Percentiles rank a stretch among this genome's conserved stretches.
Evolutionary conservation across 2,797 vertebrate genomes (phyloP).

Genomic region (Clarias fuscus): DNA sequence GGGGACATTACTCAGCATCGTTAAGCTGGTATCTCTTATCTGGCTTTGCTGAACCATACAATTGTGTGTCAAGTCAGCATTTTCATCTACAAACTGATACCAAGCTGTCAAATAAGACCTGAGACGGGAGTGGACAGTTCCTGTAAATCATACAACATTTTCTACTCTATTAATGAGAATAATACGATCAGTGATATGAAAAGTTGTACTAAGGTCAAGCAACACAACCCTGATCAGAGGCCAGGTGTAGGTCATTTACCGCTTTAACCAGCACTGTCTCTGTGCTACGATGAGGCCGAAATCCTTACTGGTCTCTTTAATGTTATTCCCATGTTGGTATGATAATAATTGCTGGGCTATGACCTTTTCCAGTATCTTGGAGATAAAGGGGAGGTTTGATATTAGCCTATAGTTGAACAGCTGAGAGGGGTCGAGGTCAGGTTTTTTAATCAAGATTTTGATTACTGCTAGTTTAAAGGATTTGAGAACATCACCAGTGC

Average conservation of each 20-base stretch:
- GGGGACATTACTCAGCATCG: neutral
- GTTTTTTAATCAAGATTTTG: neutral
- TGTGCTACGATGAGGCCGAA: neutral
- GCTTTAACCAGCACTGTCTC: neutral
- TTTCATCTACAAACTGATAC: neutral
- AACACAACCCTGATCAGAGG: neutral
- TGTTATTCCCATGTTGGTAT: neutral
- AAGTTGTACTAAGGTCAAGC: too few relatives aligned
- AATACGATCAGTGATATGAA: neutral
- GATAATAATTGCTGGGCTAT: neutral
- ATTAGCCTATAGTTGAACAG: neutral
- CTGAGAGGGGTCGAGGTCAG: neutral
- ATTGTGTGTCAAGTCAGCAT: neutral
- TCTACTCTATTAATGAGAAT: neutral
- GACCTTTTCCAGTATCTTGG: neutral
- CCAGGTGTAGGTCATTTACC: neutral
- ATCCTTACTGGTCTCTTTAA: neutral
- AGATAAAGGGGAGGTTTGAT: neutral
- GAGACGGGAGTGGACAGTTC: neutral
- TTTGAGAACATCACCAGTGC: neutral
- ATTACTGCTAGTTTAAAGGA: constrained; percentile 18
- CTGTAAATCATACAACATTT: neutral
- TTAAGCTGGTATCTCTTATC: neutral
- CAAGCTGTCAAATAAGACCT: neutral
- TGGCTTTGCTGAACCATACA: neutral